Conservation (phyloP, 2,888 invertebrate genomes). For the Congeria kusceri region DNA sequence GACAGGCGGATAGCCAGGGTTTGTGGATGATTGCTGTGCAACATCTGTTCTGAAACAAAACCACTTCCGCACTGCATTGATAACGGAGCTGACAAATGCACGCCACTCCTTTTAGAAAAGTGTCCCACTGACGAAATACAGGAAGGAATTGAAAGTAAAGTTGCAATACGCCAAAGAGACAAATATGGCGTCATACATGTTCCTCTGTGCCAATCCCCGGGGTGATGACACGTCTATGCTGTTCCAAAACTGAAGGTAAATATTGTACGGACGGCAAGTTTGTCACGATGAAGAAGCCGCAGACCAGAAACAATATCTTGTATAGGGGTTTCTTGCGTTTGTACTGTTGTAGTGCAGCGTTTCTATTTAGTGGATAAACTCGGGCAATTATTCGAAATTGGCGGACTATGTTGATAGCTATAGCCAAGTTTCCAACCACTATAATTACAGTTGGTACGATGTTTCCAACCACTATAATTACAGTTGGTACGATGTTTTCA, state of each 20-base stretch:
- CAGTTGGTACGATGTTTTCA: too few relatives aligned
- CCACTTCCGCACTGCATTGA: too few relatives aligned
- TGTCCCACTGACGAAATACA: slow-evolving; percentile 31
- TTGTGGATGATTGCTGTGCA: too few relatives aligned
- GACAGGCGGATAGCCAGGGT: too few relatives aligned
- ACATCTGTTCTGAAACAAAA: too few relatives aligned
- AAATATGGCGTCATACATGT: slow-evolving; percentile 21
- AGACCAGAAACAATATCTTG: slow-evolving; percentile 2
- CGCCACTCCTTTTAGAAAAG: slow-evolving; percentile 36
- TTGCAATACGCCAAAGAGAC: slow-evolving; percentile 28
- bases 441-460: too few relatives aligned
- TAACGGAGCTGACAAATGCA: background rate
- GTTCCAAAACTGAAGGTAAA: background rate
- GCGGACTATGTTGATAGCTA: background rate
- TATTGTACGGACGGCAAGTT: background rate
- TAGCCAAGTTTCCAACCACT: background rate
- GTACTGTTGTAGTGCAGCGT: background rate
- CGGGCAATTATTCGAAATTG: background rate
- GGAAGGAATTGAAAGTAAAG: slow-evolving; percentile 31
- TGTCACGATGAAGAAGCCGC: background rate
- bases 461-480: slow-evolving; percentile 1
- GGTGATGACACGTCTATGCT: background rate
- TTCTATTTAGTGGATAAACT: background rate
- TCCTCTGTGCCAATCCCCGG: slow-evolving; percentile 9
- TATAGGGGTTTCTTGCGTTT: background rate